Base-by-base conservation (phyloP, 2,888 invertebrate species). In the Rhamnusium bicolor region DNA sequence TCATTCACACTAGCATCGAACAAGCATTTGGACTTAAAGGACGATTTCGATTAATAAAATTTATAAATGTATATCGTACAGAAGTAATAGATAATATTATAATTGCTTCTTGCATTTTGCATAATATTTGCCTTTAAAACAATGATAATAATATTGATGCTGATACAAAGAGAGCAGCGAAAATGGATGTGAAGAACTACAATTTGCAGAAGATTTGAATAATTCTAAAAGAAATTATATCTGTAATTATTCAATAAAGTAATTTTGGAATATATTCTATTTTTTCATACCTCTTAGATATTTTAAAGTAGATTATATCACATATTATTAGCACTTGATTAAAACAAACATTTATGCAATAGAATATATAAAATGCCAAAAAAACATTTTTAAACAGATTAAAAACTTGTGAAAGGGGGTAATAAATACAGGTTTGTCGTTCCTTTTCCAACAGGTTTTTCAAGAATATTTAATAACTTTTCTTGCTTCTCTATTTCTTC, bases 1-100 rank as follows among this genome's bases (percentile, higher is more conserved):
- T 51, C 51, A 51, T 51, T 18, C 16, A 51, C 51, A 19, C 16
- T 16, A 51, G 51, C 51, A 51, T 51, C 51, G 51, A 51, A 18
- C 51, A 51, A 10, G 14, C 51, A 16, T 51, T 51, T 51, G 51
- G 51, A 18, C 51, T 51, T 5, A 51, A 51, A 18, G 19, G 19
- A 16, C 2, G 51, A 19, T 51, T 51, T 16, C 14, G 51, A 18
- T 18, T 51, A 10, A 7, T 51, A 5, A 51, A 51, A 51, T 16
- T 16, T 51, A 18, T 51, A 16, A 51, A 19, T 51, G 3, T 51
- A 51, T 6, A 51, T 18, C 51, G 51, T 7, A 51, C 51, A 18
- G 51, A 51, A 7, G 19, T 51, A 51, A 51, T 51, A 18, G 4
- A 16, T 10, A 18, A 51, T 18, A 16, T 51, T 18, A 51, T 51